Conservation (phyloP, 2,113 vertebrate species). For the Spizaetus ornatus region DNA sequence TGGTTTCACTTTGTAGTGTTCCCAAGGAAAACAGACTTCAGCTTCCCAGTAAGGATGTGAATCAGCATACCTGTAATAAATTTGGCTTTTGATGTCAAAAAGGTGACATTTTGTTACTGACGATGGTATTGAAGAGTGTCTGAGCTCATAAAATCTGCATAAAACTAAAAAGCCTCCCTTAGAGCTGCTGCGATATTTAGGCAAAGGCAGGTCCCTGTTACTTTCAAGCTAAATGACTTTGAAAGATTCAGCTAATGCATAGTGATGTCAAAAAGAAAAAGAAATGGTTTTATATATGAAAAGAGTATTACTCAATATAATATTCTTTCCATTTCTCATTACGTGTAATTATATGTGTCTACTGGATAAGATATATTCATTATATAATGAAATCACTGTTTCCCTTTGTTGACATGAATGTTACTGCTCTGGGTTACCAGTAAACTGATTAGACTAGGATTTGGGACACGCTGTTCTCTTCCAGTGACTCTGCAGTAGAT, state of each 20-base stretch:
- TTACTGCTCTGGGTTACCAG: neutral
- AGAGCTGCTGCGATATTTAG: neutral
- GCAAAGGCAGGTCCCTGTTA: neutral
- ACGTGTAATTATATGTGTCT: neutral
- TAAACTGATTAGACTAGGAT: neutral
- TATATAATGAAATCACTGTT: neutral
- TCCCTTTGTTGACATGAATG: neutral
- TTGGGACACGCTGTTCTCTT: neutral
- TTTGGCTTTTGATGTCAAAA: neutral
- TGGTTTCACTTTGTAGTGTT: neutral
- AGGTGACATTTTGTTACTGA: neutral
- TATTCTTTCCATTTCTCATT: neutral
- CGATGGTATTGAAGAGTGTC: neutral
- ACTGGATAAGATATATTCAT: neutral
- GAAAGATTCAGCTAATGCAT: neutral
- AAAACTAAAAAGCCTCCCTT: neutral
- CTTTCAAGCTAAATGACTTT: neutral
- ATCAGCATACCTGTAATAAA: neutral
- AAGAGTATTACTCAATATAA: neutral
- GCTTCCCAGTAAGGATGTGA: neutral
- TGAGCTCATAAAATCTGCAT: neutral
- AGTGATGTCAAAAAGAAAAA: neutral
- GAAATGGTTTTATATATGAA: neutral
- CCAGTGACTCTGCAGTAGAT: neutral
- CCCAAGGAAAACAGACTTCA: neutral